Base-by-base conservation (phyloP, 2,113 vertebrate genomes). In the Oryzias melastigma region DNA sequence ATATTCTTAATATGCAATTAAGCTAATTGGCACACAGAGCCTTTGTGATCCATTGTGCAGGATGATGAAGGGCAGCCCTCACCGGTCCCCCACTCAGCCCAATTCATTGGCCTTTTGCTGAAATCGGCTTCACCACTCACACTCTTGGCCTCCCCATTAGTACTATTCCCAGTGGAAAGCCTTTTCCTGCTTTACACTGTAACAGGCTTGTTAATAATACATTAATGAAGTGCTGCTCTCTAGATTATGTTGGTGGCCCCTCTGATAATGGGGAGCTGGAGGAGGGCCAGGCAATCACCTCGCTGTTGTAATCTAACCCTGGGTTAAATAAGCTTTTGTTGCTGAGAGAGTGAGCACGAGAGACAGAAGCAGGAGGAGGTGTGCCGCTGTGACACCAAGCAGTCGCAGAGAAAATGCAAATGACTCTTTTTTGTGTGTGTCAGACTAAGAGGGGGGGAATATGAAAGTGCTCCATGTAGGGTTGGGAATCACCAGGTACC, bases 201-300 rank as follows among this genome's bases (percentile, higher is more conserved):
- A 93, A 92, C 91, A 83, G 75, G 90, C 91, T 94, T 92, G 91
- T 95, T 96, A 96, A 94, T 95, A 93, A 96, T 93, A 93, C 93
- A 95, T 94, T 93, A 93, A 95, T 94, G 94, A 95, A 93, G 91
- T 92, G 88, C 85, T 87, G 86, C 91, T 93, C 91, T 93, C 91
- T 91, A 92, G 91, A 93, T 94, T 93, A 94, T 91, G 91, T 35
- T 90, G 92, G 74, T 71, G 90, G 90, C 89, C 90, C 87, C 92
- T 93, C 89, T 95, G 93, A 94, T 94, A 94, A 95, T 93, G 92
- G 89, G 82, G 70, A 75, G 84, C 92, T 94, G 92, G 91, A 95
- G 90, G 90, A 90, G 89, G 92, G 92, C 91, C 91, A 94, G 88
- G 83, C 86, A 89, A 92, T 91, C 92, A 84, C 87, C 85, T 92